Evolutionary conservation across 1,140 invertebrate species (phyloP).

Genomic region (Zaprionus taronus): DNA sequence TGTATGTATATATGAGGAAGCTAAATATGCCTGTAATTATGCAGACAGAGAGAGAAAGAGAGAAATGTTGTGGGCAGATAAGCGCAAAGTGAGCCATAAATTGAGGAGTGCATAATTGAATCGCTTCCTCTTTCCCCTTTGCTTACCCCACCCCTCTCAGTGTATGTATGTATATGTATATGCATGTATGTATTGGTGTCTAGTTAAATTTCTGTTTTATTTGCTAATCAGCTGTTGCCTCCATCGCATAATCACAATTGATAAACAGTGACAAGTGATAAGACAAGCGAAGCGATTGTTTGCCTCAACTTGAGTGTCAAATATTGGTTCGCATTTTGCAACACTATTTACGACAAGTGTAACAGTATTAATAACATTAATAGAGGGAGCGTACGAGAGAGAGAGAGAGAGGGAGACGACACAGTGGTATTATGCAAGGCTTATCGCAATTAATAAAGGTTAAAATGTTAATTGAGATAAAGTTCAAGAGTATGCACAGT

Average conservation of each 20-base stretch:
- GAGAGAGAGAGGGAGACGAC: background rate
- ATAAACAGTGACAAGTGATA: conserved; percentile 62
- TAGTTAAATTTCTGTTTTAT: background rate
- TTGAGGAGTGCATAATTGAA: background rate
- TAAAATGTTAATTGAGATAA: conserved; percentile 62
- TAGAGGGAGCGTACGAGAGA: background rate
- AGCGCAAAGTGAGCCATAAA: conserved; percentile 19
- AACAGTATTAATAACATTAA: background rate
- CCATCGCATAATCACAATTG: conserved; percentile 53
- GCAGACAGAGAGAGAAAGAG: conserved; percentile 18
- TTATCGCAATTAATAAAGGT: conserved; percentile 69
- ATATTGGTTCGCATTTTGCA: conserved; percentile 8
- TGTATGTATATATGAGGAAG: conserved; percentile 5
- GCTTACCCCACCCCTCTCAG: too few relatives aligned
- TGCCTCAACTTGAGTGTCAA: conserved; percentile 14
- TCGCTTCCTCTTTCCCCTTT: conserved; percentile 14
- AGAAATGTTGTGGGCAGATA: conserved; percentile 13
- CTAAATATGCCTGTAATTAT: conserved; percentile 31
- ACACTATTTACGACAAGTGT: conserved; percentile 14
- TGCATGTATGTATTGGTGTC: conserved; percentile 26
- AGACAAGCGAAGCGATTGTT: conserved; percentile 59
- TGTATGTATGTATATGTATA: background rate
- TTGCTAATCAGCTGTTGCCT: conserved; percentile 53
- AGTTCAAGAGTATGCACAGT: conserved; percentile 43
- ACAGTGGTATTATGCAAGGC: conserved; percentile 38